Conservation (phyloP, 2,797 vertebrate species). For the Coregonus ussuriensis region DNA sequence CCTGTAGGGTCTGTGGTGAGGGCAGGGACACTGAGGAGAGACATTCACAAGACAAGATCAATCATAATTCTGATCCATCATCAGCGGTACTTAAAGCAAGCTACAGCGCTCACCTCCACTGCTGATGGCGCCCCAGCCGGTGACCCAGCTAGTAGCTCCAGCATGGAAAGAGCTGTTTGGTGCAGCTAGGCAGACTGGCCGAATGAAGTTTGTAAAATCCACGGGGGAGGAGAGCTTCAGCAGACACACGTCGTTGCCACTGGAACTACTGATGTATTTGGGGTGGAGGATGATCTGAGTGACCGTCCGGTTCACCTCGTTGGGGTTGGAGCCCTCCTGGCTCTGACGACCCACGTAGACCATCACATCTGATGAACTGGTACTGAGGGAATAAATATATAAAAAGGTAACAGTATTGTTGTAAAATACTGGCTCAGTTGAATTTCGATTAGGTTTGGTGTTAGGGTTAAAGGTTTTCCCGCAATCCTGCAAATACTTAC, state of each 20-base stretch:
- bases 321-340: fast-evolving
- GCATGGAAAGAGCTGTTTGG: slow-evolving; percentile 34
- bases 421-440: too few species aligned
- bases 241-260: slow-evolving; percentile 54
- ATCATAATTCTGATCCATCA: background rate
- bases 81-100: background rate
- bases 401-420: too few species aligned
- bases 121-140: slow-evolving; percentile 56
- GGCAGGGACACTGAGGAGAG: background rate
- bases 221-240: slow-evolving; percentile 49
- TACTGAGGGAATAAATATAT: background rate
- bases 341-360: slow-evolving; percentile 40
- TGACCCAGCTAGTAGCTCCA: slow-evolving; percentile 51
- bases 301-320: background rate
- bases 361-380: background rate
- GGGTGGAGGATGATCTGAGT: slow-evolving; percentile 25
- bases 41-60: background rate
- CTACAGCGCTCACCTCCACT: background rate
- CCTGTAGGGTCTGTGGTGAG: slow-evolving; percentile 50
- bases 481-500: slow-evolving; percentile 31
- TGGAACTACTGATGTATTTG: fast-evolving
- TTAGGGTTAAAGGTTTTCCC: background rate
- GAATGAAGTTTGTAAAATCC: slow-evolving; percentile 46
- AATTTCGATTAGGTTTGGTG: too few species aligned
- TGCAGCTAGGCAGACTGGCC: slow-evolving; percentile 57